Base-by-base conservation (phyloP, 2,797 vertebrate species). In the Hyperoplus immaculatus region DNA sequence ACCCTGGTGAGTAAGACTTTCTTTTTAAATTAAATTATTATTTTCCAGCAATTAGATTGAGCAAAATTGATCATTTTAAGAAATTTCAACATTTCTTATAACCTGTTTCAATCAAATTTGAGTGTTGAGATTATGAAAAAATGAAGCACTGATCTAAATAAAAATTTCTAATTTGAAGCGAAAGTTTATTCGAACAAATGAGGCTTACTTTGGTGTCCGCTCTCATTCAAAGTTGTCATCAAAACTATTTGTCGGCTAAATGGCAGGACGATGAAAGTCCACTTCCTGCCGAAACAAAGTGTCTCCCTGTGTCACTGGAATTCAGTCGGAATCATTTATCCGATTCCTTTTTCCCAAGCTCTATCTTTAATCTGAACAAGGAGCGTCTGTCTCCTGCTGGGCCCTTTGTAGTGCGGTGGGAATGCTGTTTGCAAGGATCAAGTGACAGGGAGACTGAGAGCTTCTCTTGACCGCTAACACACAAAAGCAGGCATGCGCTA, bases 291-390 rank as follows among this genome's bases (percentile, higher is more conserved):
- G 69, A 88, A 29, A 92, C 90, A 93, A 87, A 75, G 80, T 78
- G 53, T 43, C 65, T 87, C 77, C 76, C 86, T 92, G 87, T 90
- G 69, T 72, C 16, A 3, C 45, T 71, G 91, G 90, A 93, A 91
- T 91, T 89, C 78, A 14, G 39, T 85, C 77, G 1, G 84, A 91
- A 93, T 89, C 90, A 91, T 92, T 90, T 78, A 47, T 65, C 67
- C 11, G 47, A 88, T 91, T 29, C 81, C 85, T 92, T 93, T 93
- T 90, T 89, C 89, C 87, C 82, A 84, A 89, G 88, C 66, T 84
- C 75, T 83, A 72, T 89, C 90, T 85, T 83, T 88, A 83, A 90
- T 90, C 82, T 71, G 86, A 93, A 94, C 94, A 94, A 94, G 87
- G 90, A 62, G 54, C 0, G 80, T 69, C 92, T 93, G 90, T 94